Base-by-base conservation (phyloP, 2,888 invertebrate species). In the Linyphia triangularis region DNA sequence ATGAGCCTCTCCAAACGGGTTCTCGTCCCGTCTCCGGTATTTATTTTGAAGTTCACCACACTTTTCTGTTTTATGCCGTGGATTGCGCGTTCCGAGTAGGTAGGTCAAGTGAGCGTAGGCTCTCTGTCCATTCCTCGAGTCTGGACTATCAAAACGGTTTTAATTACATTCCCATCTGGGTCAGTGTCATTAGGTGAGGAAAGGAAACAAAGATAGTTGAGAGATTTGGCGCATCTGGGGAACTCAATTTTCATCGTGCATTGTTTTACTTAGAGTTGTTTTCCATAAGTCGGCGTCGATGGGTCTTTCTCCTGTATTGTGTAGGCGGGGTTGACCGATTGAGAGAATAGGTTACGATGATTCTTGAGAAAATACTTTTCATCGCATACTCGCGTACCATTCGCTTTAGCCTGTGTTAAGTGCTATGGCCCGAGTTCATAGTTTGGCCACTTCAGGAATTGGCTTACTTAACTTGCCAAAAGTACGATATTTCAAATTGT, bases 81-180 rank as follows among this genome's bases (percentile, higher is more conserved):
- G 65, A 26, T 67, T 65, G 43, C 65, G 28, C 70, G 51, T 57
- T 28, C 19, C 28, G 22, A 51, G 78, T 81, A 82, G 82, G 82
- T 82, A 82, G 82, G 82, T 82, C 82, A 82, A 30, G 33, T 40
- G n/a, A 26, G 40, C 59, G 59, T 70, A 57, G 70, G 82, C 59
- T 79, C n/a, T n/a, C 30, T 40, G 59, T 40, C 26, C 65, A 37
- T 61, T 65, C 65, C 83, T 73, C 73, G 73, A 73, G 83, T 82
- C 33, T 63, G 26, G 73, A 73, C 43, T 65, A 33, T 43, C 63
- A 24, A n/a, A 67, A 67, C 30, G 67, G 40, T 61, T 65, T 83
- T 73, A 83, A 69, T 83, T 51, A 33, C 51, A 43, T 65, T 75
- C 77, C n/a, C 84, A 77, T 85, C 43, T 85, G 57, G 84, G 84